A percentile compares a stretch with the other conserved stretches of the same genome.
Evolutionary conservation across 2,888 invertebrate genomes (phyloP).

Genomic region (Ornithoptera priamus): DNA sequence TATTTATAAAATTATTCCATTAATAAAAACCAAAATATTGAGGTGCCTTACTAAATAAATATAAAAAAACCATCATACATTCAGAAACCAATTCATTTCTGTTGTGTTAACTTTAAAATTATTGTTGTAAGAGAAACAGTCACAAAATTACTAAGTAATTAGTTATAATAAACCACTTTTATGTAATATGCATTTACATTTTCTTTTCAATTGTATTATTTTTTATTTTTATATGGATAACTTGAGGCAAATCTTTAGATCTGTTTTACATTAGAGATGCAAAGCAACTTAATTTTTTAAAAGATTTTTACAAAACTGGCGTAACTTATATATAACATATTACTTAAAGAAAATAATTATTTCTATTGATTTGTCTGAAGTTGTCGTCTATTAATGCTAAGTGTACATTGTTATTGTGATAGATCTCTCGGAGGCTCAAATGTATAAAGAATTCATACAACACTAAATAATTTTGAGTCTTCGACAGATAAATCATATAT

Average conservation of each 20-base stretch:
- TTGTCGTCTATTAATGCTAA: slow-evolving; percentile 29
- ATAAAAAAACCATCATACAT: slow-evolving; percentile 13
- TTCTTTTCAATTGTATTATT: slow-evolving; percentile 29
- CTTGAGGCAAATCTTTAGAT: slow-evolving; percentile 20
- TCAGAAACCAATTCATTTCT: slow-evolving; percentile 21
- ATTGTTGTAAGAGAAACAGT: slow-evolving; percentile 54
- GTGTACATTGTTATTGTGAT: slow-evolving; percentile 45
- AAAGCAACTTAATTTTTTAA: too few species aligned
- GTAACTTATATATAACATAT: too few species aligned
- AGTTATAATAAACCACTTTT: slow-evolving; percentile 39
- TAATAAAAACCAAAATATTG: slow-evolving; percentile 63
- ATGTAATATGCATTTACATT: slow-evolving; percentile 40
- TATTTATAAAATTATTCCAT: slow-evolving; percentile 28
- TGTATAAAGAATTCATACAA: slow-evolving; percentile 17
- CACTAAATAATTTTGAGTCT: slow-evolving; percentile 50
- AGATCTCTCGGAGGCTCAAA: slow-evolving; percentile 71
- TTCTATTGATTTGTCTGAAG: slow-evolving; percentile 20
- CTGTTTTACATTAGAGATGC: background rate
- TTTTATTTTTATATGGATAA: slow-evolving; percentile 23
- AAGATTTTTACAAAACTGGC: too few species aligned
- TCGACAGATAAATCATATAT: slow-evolving; percentile 64
- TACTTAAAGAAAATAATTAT: background rate
- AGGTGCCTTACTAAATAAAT: slow-evolving; percentile 66
- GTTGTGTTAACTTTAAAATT: slow-evolving; percentile 26
- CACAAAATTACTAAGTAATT: slow-evolving; percentile 50